Percentiles rank a stretch among this genome's conserved stretches.
Evolutionary conservation across 2,797 vertebrate species (phyloP).

Genomic region (Dromococcyx pavoninus): DNA sequence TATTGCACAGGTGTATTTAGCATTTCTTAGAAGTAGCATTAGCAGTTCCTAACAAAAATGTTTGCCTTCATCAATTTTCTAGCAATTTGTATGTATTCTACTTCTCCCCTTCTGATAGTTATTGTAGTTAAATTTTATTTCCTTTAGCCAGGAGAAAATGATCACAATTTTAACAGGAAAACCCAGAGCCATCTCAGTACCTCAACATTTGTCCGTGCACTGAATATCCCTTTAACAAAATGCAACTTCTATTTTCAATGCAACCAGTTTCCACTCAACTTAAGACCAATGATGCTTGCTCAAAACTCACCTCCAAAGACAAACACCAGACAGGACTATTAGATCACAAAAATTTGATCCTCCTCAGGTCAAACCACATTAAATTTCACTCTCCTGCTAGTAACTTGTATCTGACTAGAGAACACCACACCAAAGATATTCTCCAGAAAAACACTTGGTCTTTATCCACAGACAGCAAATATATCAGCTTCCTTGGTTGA

Average conservation of each 20-base stretch:
- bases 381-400: background rate
- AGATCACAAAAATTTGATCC: background rate
- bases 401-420: background rate
- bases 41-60: background rate
- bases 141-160: background rate
- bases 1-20: background rate
- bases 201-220: background rate
- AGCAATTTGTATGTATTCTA: background rate
- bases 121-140: background rate
- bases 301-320: background rate
- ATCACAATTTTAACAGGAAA: background rate
- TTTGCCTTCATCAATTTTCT: background rate
- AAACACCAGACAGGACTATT: background rate
- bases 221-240: background rate
- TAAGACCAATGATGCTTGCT: background rate
- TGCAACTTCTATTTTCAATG: background rate
- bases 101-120: background rate
- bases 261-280: background rate
- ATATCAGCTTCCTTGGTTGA: background rate
- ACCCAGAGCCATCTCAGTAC: background rate
- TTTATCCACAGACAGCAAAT: background rate
- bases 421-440: background rate
- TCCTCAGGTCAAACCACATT: background rate
- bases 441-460: background rate
- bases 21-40: background rate